Conservation (phyloP, 2,888 invertebrate genomes). For the Campoplex capitator region DNA sequence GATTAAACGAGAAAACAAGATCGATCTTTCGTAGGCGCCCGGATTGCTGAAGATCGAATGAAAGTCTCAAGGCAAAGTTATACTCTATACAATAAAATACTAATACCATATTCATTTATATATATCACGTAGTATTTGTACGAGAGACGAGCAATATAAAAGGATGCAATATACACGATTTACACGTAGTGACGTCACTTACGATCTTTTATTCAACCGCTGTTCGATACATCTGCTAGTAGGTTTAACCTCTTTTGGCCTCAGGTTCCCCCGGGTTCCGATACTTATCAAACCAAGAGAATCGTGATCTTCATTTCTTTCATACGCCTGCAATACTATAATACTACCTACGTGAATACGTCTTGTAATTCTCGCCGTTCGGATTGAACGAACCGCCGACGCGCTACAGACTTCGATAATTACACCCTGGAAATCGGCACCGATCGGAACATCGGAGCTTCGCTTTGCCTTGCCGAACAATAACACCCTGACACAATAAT, state of each 20-base stretch:
- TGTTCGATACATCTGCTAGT: slow-evolving; percentile 1
- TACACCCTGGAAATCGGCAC: slow-evolving; percentile 64
- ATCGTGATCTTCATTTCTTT: slow-evolving; percentile 67
- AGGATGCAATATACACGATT: background rate
- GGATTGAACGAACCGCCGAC: slow-evolving; percentile 56
- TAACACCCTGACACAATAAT: slow-evolving; percentile 39
- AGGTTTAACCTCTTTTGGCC: slow-evolving; percentile 44
- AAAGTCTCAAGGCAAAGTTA: slow-evolving; percentile 31
- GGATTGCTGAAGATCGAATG: slow-evolving; percentile 39
- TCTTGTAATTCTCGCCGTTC: slow-evolving; percentile 55
- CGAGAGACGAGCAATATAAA: slow-evolving; percentile 6
- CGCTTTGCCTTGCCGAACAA: slow-evolving; percentile 51
- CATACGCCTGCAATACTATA: slow-evolving; percentile 47
- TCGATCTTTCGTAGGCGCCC: slow-evolving; percentile 64
- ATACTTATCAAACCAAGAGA: slow-evolving; percentile 65
- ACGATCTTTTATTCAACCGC: slow-evolving; percentile 5
- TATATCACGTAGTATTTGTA: slow-evolving; percentile 24
- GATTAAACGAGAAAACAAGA: slow-evolving; percentile 65
- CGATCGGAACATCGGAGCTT: slow-evolving; percentile 48
- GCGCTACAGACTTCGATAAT: slow-evolving; percentile 65
- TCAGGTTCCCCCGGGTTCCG: slow-evolving; percentile 51
- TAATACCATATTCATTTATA: slow-evolving; percentile 16
- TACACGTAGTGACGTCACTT: slow-evolving; percentile 12
- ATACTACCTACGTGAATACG: slow-evolving; percentile 54
- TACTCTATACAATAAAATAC: slow-evolving; percentile 35